phyloP scores from a whole-genome alignment of 2,113 vertebrate genomes.

The Phylloscopus whistleri region DNA sequence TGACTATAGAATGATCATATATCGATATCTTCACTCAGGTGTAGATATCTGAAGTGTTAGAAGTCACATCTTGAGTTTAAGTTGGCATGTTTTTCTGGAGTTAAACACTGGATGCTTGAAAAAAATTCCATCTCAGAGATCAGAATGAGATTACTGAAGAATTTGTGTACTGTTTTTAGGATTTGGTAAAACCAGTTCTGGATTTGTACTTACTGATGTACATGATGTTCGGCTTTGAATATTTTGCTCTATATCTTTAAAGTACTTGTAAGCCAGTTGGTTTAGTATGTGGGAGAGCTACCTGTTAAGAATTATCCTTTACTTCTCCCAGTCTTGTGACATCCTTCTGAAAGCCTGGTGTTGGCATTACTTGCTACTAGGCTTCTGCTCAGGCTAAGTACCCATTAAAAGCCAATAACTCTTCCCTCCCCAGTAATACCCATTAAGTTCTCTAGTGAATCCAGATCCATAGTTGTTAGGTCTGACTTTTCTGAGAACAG shows the following conservation, averaged over 20 bases:
- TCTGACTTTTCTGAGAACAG: neutral
- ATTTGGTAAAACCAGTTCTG: neutral
- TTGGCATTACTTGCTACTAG: neutral
- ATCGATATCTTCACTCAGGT: neutral
- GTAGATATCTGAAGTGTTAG: neutral
- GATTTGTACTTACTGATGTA: neutral
- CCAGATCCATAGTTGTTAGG: neutral
- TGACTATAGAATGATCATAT: neutral
- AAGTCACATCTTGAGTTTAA: neutral
- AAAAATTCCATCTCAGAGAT: neutral
- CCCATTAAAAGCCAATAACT: neutral
- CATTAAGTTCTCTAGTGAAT: neutral
- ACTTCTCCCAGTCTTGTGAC: neutral
- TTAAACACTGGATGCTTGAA: neutral
- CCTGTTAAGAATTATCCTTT: neutral
- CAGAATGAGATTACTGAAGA: neutral
- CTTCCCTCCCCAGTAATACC: fast-evolving
- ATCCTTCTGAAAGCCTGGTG: neutral
- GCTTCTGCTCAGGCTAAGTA: neutral
- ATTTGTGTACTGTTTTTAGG: neutral
- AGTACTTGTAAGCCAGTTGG: neutral
- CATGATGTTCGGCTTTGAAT: fast-evolving
- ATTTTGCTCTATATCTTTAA: neutral
- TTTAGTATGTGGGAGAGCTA: neutral
- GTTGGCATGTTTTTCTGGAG: neutral